A percentile compares a stretch with the other conserved stretches of the same genome.
These are phyloP conservation scores for Florisuga fusca DNA, from an alignment of 2,797 vertebrate species.

Conservation along the genomic window DNA sequence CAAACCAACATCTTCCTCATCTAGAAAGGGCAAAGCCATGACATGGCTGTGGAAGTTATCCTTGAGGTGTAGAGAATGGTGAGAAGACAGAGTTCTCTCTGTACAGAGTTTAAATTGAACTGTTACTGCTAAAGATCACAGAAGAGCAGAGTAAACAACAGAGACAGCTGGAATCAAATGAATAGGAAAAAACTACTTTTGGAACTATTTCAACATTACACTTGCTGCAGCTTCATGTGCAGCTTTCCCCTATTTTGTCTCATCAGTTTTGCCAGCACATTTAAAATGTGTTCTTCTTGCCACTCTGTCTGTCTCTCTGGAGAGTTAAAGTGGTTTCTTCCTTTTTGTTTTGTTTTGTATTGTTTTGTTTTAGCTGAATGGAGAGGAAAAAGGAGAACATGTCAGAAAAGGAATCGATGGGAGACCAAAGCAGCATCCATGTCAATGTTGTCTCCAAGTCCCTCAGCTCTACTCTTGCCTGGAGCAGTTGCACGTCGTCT, in stretches of 20 bases:
- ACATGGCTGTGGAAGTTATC: neutral
- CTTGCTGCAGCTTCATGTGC: neutral
- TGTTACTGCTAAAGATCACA: constrained; percentile 20
- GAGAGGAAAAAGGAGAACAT: neutral
- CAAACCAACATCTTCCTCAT: constrained; percentile 44
- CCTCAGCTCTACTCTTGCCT: neutral
- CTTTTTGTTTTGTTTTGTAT: neutral
- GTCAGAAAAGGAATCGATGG: neutral
- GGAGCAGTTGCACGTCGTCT: neutral
- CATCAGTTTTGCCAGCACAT: neutral
- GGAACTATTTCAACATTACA: neutral
- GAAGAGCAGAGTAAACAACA: constrained; percentile 12
- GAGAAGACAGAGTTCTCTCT: constrained; percentile 8
- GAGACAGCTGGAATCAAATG: neutral
- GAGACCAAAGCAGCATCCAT: too few relatives aligned
- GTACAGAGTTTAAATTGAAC: constrained; percentile 23
- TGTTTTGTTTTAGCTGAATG: neutral
- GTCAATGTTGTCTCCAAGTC: fast-evolving
- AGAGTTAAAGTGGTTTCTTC: neutral
- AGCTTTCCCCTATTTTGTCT: neutral
- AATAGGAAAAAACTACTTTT: constrained; percentile 16
- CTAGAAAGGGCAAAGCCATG: constrained; percentile 30
- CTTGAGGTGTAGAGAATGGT: constrained; percentile 26
- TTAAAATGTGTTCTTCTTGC: neutral
- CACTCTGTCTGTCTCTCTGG: neutral